Evolutionary conservation across 2,113 vertebrate species (phyloP).

Genomic region (Cyanoderma ruficeps): DNA sequence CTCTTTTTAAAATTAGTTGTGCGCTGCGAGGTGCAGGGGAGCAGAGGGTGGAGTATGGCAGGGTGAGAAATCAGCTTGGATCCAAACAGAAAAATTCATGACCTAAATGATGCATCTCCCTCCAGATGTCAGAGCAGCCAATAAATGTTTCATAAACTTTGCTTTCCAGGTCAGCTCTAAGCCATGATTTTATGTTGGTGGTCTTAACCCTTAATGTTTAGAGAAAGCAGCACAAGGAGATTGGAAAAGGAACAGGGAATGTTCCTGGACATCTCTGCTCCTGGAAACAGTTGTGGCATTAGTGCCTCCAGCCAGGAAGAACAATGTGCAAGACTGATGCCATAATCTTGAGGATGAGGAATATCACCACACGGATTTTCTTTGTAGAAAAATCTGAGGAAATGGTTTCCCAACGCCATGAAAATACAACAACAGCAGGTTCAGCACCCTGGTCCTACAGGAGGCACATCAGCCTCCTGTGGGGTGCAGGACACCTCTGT

Average conservation of each 20-base stretch:
- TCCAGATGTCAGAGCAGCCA: constrained; percentile 1
- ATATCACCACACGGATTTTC: neutral
- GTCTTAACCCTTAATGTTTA: constrained; percentile 5
- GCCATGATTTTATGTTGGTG: neutral
- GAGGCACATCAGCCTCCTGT: neutral
- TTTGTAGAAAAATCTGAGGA: neutral
- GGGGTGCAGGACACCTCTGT: neutral
- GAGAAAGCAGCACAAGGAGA: neutral
- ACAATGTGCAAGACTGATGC: neutral
- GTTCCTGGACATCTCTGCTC: neutral
- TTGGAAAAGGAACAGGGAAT: neutral
- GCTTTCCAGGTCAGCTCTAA: constrained; percentile 24
- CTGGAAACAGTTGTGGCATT: accelerated
- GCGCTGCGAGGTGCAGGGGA: neutral
- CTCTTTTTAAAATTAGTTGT: neutral
- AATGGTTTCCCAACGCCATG: accelerated
- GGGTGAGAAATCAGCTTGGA: neutral
- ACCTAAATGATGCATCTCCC: constrained; percentile 31
- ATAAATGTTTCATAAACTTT: constrained; percentile 52
- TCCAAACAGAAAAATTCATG: constrained; percentile 30
- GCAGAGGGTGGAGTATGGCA: neutral
- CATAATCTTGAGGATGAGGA: neutral
- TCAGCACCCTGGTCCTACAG: neutral
- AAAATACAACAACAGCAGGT: neutral
- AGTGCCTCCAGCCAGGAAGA: neutral